Conservation (phyloP, 2,888 invertebrate species). For the Zaprionus lineosus region DNA sequence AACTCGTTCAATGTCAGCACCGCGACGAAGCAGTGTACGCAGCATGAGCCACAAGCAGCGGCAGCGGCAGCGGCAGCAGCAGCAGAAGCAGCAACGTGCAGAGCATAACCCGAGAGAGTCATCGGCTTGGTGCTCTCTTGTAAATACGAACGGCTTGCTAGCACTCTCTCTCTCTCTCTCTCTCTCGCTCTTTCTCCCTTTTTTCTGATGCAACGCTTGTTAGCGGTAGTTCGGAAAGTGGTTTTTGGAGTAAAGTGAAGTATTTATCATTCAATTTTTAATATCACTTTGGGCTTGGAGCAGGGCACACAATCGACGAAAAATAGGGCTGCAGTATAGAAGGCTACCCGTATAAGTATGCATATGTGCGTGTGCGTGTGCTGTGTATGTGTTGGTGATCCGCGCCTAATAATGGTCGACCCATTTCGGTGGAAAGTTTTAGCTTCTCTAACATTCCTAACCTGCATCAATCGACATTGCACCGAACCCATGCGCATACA, state of each 20-base stretch:
- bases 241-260: slow-evolving; percentile 13
- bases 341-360: not conserved
- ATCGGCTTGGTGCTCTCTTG: slow-evolving; percentile 14
- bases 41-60: slow-evolving; percentile 65
- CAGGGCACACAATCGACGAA: no score
- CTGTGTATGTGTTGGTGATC: slow-evolving; percentile 8
- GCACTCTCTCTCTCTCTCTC: slow-evolving; percentile 13
- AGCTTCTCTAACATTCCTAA: slow-evolving; percentile 45
- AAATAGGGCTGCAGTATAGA: no score
- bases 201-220: no score
- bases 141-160: not conserved
- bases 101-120: slow-evolving; percentile 49
- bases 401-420: slow-evolving; percentile 4
- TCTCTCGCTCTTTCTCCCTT: not conserved
- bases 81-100: slow-evolving; percentile 21
- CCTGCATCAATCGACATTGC: slow-evolving; percentile 65
- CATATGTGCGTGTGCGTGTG: not conserved
- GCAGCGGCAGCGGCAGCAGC: slow-evolving; percentile 16
- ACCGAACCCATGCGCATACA: slow-evolving; percentile 26
- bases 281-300: no score
- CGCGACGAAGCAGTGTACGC: slow-evolving; percentile 58
- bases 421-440: not conserved
- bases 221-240: no score
- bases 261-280: no score
- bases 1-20: slow-evolving; percentile 83